Base-by-base conservation (phyloP, 2,888 invertebrate species). In the Lepeophtheirus nordmannii region DNA sequence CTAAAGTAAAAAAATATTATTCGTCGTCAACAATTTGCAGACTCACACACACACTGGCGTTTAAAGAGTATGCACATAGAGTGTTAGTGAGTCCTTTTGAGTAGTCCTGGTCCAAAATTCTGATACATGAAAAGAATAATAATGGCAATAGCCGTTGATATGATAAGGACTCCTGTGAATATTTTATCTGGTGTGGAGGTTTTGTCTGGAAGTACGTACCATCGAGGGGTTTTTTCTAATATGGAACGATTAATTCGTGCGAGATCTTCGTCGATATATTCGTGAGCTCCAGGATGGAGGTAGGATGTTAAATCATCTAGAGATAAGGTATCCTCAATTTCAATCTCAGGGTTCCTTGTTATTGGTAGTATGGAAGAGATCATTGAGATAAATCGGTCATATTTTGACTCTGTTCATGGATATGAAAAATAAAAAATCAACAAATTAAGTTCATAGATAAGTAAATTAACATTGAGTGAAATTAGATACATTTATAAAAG, bases 111-210 rank as follows among this genome's bases (percentile, higher is more conserved):
- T 46, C 53, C 53, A 46, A 46, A 46, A 17, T 46, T 46, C 17
- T 46, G 53, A 17, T 46, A 46, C 5, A 46, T 8, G 53, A 46
- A 46, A 17, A 46, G 53, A n/a, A 46, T 17, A 17, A 46, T 17
- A 46, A 46, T 46, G 5, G 53, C 53, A 8, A 46, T 46, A 17
- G 53, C 53, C 53, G 53, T 46, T 46, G 53, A 46, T 46, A 46
- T 46, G 53, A 46, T 46, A 17, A 46, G 53, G 8, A 46, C 53
- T 46, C 53, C 53, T 3, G 53, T 46, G 53, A 46, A 46, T 46
- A 46, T 46, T 46, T 46, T 46, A 8, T 46, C 53, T 46, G 53
- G 53, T 46, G 53, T 46, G 53, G 53, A 46, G 53, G 53, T 14
- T 46, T 17, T 14, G 17, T 46, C 53, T 8, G 53, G 53, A 17